Evolutionary conservation across 2,888 invertebrate species (phyloP).

Genomic region (Phyllotreta cruciferae): DNA sequence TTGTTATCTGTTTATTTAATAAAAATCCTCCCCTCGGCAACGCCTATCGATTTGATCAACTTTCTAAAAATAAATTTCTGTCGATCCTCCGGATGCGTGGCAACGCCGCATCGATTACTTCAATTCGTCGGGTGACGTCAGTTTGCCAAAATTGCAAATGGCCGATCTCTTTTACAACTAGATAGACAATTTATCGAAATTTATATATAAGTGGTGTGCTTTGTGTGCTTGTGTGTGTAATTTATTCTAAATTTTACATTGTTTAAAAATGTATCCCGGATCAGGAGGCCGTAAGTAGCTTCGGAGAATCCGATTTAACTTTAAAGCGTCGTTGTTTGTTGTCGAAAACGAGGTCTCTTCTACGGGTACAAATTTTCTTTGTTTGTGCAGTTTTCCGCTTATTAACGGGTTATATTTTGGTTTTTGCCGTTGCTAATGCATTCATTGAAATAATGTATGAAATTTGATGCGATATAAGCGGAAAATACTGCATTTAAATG

Average conservation of each 20-base stretch:
- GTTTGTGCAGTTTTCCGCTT: constrained; percentile 36
- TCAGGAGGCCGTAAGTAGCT: constrained; percentile 58
- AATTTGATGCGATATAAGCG: constrained; percentile 1
- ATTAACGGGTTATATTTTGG: constrained; percentile 21
- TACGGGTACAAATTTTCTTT: constrained; percentile 32
- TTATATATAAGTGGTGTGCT: constrained; percentile 55
- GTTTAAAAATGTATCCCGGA: constrained; percentile 57
- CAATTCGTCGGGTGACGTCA: constrained; percentile 52
- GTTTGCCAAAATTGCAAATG: constrained; percentile 57
- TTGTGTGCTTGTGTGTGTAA: constrained; percentile 57
- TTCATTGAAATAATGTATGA: background rate
- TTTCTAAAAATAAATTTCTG: background rate
- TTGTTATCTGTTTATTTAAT: too few relatives aligned
- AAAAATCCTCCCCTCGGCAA: background rate
- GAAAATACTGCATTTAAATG: constrained; percentile 19
- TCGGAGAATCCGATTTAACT: constrained; percentile 13
- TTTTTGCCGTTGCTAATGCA: background rate
- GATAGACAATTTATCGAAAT: constrained; percentile 53
- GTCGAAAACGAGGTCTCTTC: constrained; percentile 39
- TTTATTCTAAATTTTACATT: constrained; percentile 47
- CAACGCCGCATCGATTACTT: constrained; percentile 16
- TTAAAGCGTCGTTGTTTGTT: constrained; percentile 38
- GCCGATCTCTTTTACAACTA: constrained; percentile 58
- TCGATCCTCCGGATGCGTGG: background rate
- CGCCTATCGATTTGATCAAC: background rate